These are phyloP conservation scores for Rhinogobius similis DNA, from an alignment of 2,113 vertebrate species.

Conservation along the genomic window DNA sequence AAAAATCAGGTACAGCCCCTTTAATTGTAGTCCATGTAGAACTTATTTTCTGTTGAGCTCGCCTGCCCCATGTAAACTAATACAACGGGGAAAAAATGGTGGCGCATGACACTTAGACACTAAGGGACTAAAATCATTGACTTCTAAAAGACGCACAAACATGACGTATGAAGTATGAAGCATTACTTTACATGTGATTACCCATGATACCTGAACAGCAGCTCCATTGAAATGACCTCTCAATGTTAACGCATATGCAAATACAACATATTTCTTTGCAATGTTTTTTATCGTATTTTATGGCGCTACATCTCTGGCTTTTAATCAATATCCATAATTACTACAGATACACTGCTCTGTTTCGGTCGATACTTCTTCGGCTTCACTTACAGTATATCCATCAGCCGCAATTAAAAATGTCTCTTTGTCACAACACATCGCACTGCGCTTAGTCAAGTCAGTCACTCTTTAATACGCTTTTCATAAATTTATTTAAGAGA, in stretches of 20 bases:
- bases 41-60: too few relatives aligned
- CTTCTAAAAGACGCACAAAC: constrained; percentile 13
- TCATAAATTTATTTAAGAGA: constrained; percentile 68
- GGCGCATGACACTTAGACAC: too few relatives aligned
- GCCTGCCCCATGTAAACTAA: too few relatives aligned
- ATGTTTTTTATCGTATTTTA: constrained; percentile 20
- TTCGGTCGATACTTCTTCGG: constrained; percentile 3
- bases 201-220: background rate
- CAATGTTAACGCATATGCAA: background rate
- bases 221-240: constrained; percentile 27
- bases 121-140: too few relatives aligned
- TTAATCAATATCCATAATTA: constrained; percentile 32
- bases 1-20: too few relatives aligned
- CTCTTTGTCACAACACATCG: constrained; percentile 45
- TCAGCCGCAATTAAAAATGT: constrained; percentile 20
- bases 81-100: too few relatives aligned
- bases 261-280: background rate
- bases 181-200: background rate
- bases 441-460: constrained; percentile 45
- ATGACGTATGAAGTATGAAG: too few relatives aligned
- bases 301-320: constrained; percentile 19
- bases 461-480: constrained; percentile 65
- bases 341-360: background rate
- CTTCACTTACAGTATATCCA: constrained; percentile 25
- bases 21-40: too few relatives aligned